Percentiles rank a stretch among this genome's conserved stretches.
Conservation (phyloP, 2,797 vertebrate genomes). For the Sarcophilus harrisii region DNA sequence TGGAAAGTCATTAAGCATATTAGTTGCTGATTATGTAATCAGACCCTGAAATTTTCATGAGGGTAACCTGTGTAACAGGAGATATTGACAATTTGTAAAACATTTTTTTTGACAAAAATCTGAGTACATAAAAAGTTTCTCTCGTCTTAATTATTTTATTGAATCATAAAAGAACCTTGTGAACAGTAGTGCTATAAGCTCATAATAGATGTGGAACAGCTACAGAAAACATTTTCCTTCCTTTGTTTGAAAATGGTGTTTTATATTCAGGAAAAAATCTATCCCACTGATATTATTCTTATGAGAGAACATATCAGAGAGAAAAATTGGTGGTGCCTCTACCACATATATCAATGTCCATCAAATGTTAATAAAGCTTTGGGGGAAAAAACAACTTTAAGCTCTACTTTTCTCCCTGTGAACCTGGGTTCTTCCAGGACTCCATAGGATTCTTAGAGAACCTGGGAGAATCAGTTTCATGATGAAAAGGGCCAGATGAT, state of each 20-base stretch:
- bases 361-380: slow-evolving; percentile 70
- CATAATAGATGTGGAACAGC: slow-evolving; percentile 73
- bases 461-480: neutral
- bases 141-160: slow-evolving; percentile 80
- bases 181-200: slow-evolving; percentile 64
- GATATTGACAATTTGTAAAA: slow-evolving; percentile 78
- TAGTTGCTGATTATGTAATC: slow-evolving; percentile 75
- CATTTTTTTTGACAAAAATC: slow-evolving; percentile 75
- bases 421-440: slow-evolving; percentile 66
- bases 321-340: slow-evolving; percentile 73
- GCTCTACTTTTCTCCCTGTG: slow-evolving; percentile 64
- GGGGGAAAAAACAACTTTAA: slow-evolving; percentile 66
- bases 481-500: neutral
- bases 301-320: slow-evolving; percentile 71
- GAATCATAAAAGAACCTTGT: slow-evolving; percentile 61
- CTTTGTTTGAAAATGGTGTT: slow-evolving; percentile 73
- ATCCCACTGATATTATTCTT: slow-evolving; percentile 78
- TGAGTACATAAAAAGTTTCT: slow-evolving; percentile 71
- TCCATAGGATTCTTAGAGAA: slow-evolving; percentile 41
- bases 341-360: slow-evolving; percentile 65
- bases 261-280: slow-evolving; percentile 72
- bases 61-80: slow-evolving; percentile 76
- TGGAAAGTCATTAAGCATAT: slow-evolving; percentile 74
- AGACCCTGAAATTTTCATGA: slow-evolving; percentile 70
- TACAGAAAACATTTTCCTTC: slow-evolving; percentile 78